Evolutionary conservation across 2,113 vertebrate species (phyloP).

Genomic region (Laticauda laticaudata): DNA sequence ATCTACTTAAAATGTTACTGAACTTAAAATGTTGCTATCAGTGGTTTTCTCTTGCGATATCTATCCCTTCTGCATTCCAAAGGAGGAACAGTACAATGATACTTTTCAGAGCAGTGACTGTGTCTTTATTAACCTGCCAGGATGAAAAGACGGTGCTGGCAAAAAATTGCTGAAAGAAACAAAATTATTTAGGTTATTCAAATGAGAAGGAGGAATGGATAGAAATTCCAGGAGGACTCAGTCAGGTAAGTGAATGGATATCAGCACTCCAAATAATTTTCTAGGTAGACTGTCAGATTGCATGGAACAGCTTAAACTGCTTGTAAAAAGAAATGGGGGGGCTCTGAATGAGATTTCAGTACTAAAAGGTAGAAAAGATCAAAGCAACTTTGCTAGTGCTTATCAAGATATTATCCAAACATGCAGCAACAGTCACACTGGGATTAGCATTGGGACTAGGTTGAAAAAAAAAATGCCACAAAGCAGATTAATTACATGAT

Average conservation of each 20-base stretch:
- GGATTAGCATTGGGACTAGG: not conserved
- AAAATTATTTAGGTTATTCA: constrained; percentile 33
- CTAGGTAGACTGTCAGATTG: not conserved
- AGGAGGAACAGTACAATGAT: constrained; percentile 27
- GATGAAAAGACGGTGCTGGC: constrained; percentile 12
- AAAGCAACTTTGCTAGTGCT: constrained; percentile 7
- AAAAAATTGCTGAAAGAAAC: constrained; percentile 40
- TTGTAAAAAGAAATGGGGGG: constrained; percentile 18
- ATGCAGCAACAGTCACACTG: not conserved
- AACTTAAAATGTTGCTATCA: constrained; percentile 28
- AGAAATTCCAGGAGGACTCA: constrained; percentile 21
- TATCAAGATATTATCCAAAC: constrained; percentile 15
- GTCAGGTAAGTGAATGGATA: constrained; percentile 3
- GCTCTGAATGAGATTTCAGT: constrained; percentile 22
- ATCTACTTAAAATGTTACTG: constrained; percentile 28
- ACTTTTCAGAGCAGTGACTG: constrained; percentile 27
- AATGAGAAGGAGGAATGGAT: not conserved
- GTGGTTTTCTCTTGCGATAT: constrained; percentile 34
- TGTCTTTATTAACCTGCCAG: constrained; percentile 47
- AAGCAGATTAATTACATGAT: not conserved
- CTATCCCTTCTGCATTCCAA: constrained; percentile 50
- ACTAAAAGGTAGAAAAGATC: constrained; percentile 6
- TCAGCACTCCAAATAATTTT: constrained; percentile 6
- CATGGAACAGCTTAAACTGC: constrained; percentile 31
- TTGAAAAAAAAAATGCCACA: not conserved